Evolutionary conservation across 2,888 invertebrate species (phyloP).

Genomic region (Andricus quercusramuli): DNA sequence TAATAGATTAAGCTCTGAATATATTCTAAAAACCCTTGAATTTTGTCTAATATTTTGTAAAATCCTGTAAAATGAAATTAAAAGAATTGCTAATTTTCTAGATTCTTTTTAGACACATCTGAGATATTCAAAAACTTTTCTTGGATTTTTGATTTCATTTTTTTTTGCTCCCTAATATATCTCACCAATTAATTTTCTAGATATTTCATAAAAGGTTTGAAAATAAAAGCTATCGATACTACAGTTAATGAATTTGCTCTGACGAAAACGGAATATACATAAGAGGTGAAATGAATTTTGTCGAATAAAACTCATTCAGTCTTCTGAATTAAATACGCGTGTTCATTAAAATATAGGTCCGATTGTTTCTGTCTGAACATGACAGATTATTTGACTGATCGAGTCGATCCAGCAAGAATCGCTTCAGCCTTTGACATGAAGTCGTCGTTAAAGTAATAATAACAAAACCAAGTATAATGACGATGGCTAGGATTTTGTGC

Average conservation of each 20-base stretch:
- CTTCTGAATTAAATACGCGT: constrained; percentile 16
- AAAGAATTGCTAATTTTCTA: too few relatives aligned
- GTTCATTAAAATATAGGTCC: constrained; percentile 32
- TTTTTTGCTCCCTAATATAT: not conserved
- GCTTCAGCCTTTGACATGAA: constrained; percentile 57
- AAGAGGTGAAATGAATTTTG: constrained; percentile 27
- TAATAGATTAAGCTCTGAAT: too few relatives aligned
- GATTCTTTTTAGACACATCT: too few relatives aligned
- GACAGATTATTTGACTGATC: constrained; percentile 25
- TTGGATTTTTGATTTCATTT: too few relatives aligned
- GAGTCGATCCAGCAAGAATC: constrained; percentile 39
- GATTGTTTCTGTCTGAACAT: constrained; percentile 16
- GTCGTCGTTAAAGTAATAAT: constrained; percentile 74
- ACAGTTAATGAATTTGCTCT: constrained; percentile 21
- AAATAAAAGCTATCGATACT: not conserved
- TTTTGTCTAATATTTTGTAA: too few relatives aligned
- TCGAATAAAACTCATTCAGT: constrained; percentile 19
- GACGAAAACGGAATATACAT: constrained; percentile 9
- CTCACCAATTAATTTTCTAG: constrained; percentile 15
- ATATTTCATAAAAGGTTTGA: not conserved
- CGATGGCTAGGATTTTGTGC: constrained; percentile 74
- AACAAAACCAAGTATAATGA: constrained; percentile 70
- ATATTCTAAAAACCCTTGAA: too few relatives aligned
- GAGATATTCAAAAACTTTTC: too few relatives aligned
- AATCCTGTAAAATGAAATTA: too few relatives aligned